Percentiles rank a stretch among this genome's conserved stretches.
These are phyloP conservation scores for Asteroscopus sphinx DNA, from an alignment of 2,888 invertebrate species.

Conservation along the genomic window DNA sequence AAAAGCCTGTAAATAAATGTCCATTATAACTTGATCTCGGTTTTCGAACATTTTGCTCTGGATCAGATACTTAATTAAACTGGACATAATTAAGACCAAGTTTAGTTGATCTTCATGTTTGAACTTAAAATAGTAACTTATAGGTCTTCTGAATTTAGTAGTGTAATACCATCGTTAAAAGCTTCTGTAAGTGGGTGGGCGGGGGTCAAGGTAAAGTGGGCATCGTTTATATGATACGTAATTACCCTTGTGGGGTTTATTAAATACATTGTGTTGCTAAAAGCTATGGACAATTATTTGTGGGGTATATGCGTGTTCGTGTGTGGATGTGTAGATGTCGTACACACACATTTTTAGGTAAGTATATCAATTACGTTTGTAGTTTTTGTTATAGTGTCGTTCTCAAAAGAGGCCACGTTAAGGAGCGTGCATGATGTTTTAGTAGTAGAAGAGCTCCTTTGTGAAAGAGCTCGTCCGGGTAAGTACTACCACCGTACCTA, in stretches of 20 bases:
- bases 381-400: too few relatives aligned
- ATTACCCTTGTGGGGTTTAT: slow-evolving; percentile 53
- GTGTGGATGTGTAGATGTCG: slow-evolving; percentile 2
- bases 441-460: too few relatives aligned
- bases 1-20: background rate
- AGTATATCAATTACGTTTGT: too few relatives aligned
- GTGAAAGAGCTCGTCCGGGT: too few relatives aligned
- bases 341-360: background rate
- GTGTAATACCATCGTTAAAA: slow-evolving; percentile 21
- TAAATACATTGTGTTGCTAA: slow-evolving; percentile 54
- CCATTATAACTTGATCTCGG: slow-evolving; percentile 4
- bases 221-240: slow-evolving; percentile 49
- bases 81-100: background rate
- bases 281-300: slow-evolving; percentile 51
- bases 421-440: too few relatives aligned
- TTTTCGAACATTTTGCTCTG: background rate
- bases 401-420: too few relatives aligned
- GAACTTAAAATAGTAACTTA: background rate
- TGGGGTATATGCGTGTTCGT: slow-evolving; percentile 16
- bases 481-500: too few relatives aligned
- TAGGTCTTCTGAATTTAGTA: background rate
- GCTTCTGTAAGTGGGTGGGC: slow-evolving; percentile 27
- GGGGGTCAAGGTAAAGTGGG: slow-evolving; percentile 49
- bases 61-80: background rate
- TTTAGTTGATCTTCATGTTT: background rate